These are phyloP conservation scores for Drosophila funebris DNA, from an alignment of 1,140 invertebrate genomes.

Conservation along the genomic window DNA sequence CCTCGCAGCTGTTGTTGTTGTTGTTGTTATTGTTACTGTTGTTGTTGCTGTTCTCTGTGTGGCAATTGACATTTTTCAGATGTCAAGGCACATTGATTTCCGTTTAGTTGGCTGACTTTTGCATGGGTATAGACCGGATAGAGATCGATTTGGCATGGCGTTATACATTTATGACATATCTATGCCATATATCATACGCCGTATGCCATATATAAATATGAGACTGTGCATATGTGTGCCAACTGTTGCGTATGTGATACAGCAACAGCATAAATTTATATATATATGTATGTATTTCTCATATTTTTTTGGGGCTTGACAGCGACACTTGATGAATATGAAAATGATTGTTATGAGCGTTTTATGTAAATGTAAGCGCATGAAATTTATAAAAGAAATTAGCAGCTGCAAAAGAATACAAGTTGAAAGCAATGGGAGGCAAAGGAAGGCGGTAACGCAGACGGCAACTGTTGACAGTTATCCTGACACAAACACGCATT, in stretches of 20 bases:
- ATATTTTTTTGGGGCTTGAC: background rate
- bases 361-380: slow-evolving; percentile 68
- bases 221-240: slow-evolving; percentile 32
- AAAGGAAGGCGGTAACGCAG: background rate
- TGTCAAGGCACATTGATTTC: slow-evolving; percentile 49
- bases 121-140: slow-evolving; percentile 17
- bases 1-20: background rate
- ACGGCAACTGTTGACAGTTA: slow-evolving; percentile 76
- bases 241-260: slow-evolving; percentile 60
- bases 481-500: slow-evolving; percentile 81
- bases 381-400: slow-evolving; percentile 79
- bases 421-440: background rate
- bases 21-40: slow-evolving; percentile 8
- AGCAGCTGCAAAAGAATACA: slow-evolving; percentile 56
- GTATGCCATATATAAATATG: slow-evolving; percentile 20
- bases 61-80: slow-evolving; percentile 55
- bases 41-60: slow-evolving; percentile 15
- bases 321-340: slow-evolving; percentile 43
- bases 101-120: slow-evolving; percentile 45
- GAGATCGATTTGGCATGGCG: slow-evolving; percentile 51
- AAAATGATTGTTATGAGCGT: slow-evolving; percentile 52
- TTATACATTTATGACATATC: slow-evolving; percentile 43
- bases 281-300: slow-evolving; percentile 14
- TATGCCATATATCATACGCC: slow-evolving; percentile 41
- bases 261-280: slow-evolving; percentile 19